Evolutionary conservation across 1,140 invertebrate species (phyloP).

Genomic region (Orius insidiosus): DNA sequence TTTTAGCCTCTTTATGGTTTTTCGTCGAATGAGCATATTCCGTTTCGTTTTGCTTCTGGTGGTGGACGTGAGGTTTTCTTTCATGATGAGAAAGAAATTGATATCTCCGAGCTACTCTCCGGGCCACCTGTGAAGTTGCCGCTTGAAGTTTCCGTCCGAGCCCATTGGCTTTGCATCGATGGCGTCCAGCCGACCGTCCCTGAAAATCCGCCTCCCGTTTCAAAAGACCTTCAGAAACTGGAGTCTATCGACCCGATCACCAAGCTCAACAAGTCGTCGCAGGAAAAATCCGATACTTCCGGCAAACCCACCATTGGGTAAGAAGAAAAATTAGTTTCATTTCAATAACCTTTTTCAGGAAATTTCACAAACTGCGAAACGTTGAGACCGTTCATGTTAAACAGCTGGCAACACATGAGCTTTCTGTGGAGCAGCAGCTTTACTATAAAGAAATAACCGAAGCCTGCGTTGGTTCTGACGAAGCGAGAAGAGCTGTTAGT

Average conservation of each 20-base stretch:
- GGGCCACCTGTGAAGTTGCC: constrained; percentile 50
- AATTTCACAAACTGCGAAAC: constrained; percentile 62
- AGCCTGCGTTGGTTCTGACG: constrained; percentile 95
- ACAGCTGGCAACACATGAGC: constrained; percentile 85
- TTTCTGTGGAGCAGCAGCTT: constrained; percentile 95
- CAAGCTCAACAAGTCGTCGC: constrained; percentile 38
- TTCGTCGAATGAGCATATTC: constrained; percentile 63
- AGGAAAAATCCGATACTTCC: constrained; percentile 26
- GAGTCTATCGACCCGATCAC: constrained; percentile 51
- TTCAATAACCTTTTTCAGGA: too few species aligned
- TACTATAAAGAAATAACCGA: constrained; percentile 99
- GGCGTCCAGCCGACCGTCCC: constrained; percentile 30
- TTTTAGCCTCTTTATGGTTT: constrained; percentile 88
- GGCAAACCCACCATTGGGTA: constrained; percentile 27
- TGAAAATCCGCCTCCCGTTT: constrained; percentile 40
- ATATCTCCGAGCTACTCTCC: constrained; percentile 70
- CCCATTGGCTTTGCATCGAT: too few species aligned
- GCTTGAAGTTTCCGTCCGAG: too few species aligned
- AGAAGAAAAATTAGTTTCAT: too few species aligned
- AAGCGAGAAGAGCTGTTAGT: constrained; percentile 66
- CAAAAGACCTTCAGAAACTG: constrained; percentile 28
- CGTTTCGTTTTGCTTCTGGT: constrained; percentile 89
- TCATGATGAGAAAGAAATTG: constrained; percentile 91
- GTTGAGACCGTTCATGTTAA: constrained; percentile 88
- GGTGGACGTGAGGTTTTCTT: constrained; percentile 89